Evolutionary conservation across 2,797 vertebrate species (phyloP).

Genomic region (Leptatherina wallacei): DNA sequence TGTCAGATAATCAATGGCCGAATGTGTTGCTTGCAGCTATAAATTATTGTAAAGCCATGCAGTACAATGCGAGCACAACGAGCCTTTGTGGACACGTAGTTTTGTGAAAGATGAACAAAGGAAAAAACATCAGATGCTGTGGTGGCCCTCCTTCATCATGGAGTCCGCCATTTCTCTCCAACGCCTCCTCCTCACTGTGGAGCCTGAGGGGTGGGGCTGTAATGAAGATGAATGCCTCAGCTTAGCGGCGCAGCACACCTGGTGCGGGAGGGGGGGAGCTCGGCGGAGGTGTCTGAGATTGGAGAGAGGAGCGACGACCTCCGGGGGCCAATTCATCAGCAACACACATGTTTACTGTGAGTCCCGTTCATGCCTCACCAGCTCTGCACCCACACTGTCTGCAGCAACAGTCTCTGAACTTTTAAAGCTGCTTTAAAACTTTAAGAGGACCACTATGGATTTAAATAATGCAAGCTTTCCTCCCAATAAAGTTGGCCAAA

Average conservation of each 20-base stretch:
- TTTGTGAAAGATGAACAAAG: conserved; percentile 30
- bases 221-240: conserved; percentile 73
- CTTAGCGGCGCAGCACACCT: conserved; percentile 67
- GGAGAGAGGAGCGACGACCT: conserved; percentile 35
- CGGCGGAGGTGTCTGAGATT: conserved; percentile 26
- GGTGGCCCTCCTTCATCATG: conserved; percentile 36
- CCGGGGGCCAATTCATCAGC: conserved; percentile 60
- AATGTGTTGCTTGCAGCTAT: background rate
- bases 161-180: conserved; percentile 30
- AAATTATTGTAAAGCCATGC: background rate
- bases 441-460: background rate
- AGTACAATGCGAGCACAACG: background rate
- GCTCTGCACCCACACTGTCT: conserved; percentile 34
- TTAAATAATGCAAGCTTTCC: background rate
- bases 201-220: conserved; percentile 62
- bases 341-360: conserved; percentile 43
- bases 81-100: conserved; percentile 2
- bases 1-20: background rate
- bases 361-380: conserved; percentile 6
- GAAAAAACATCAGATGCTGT: conserved; percentile 20
- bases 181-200: conserved; percentile 19
- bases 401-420: conserved; percentile 15
- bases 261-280: conserved; percentile 22
- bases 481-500: background rate
- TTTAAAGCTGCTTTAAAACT: conserved; percentile 12